Evolutionary conservation across 2,113 vertebrate species (phyloP).

Genomic region (Phylloscopus trochiloides): DNA sequence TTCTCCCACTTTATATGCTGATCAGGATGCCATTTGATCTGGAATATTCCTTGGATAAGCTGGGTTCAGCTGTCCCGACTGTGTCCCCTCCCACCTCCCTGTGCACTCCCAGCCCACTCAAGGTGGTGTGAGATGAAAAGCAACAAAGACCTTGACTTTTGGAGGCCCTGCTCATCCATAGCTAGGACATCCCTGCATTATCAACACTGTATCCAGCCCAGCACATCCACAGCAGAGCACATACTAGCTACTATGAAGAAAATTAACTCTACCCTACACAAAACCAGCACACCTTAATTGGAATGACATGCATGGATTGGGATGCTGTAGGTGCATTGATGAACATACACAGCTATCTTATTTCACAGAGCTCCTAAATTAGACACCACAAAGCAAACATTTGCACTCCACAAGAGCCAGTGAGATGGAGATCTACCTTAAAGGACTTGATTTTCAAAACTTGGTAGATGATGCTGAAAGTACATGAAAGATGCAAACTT

Average conservation of each 20-base stretch:
- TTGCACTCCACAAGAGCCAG: background rate
- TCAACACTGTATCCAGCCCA: background rate
- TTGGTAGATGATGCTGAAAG: background rate
- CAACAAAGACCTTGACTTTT: background rate
- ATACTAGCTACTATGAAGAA: background rate
- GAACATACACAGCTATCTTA: background rate
- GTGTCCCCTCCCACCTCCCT: background rate
- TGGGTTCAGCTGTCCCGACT: background rate
- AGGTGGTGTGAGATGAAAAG: background rate
- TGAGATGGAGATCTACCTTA: background rate
- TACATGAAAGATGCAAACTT: background rate
- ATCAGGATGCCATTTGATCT: background rate
- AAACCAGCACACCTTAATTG: background rate
- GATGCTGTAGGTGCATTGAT: background rate
- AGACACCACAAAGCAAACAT: background rate
- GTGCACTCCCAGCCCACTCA: background rate
- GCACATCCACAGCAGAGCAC: background rate
- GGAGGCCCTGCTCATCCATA: background rate
- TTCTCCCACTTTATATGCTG: background rate
- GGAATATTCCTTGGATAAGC: background rate
- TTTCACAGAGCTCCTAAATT: background rate
- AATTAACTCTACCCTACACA: background rate
- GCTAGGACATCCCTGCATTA: background rate
- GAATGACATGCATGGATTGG: background rate
- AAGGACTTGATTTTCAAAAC: background rate